A percentile compares a stretch with the other conserved stretches of the same genome.
These are phyloP conservation scores for Felis catus DNA, from an alignment of 2,113 vertebrate species.

Conservation along the genomic window F.catus_Fca126_mat1.0 CM031420.1:137152501-137153000, in stretches of 20 bases:
- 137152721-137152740: not conserved
- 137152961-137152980: not conserved
- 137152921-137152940: not conserved
- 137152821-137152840: not conserved
- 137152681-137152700: not conserved
- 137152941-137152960: not conserved
- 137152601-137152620: not conserved
- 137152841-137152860: not conserved
- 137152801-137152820: not conserved
- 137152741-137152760: not conserved
- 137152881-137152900: not conserved
- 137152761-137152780: not conserved
- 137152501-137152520: not conserved
- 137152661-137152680: not conserved
- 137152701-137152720: not conserved
- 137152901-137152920: not conserved
- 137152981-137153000: not conserved
- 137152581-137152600: not conserved
- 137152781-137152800: not conserved
- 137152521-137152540: not conserved
- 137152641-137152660: not conserved
- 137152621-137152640: not conserved
- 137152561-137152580: not conserved
- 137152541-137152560: not conserved
- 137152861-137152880: not conserved